phyloP scores from a whole-genome alignment of 2,113 vertebrate species.

The Indicator indicator region DNA sequence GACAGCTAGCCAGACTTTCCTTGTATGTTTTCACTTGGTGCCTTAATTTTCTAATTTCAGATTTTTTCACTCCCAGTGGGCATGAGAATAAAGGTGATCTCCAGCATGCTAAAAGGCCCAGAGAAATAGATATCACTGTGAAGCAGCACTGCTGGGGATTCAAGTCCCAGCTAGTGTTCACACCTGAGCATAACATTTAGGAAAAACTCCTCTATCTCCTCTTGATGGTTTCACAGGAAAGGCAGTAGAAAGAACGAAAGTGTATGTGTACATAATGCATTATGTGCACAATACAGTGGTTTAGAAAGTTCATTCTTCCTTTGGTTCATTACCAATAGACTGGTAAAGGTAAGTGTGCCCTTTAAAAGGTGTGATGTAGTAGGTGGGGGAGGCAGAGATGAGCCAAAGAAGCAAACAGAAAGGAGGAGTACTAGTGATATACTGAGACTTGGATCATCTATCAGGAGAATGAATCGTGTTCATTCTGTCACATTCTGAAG shows the following conservation, averaged over 20 bases:
- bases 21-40: not conserved
- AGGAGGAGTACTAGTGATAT: not conserved
- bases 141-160: not conserved
- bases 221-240: not conserved
- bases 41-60: not conserved
- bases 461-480: not conserved
- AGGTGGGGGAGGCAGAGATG: not conserved
- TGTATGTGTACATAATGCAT: accelerated
- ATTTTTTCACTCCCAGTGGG: not conserved
- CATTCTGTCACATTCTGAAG: not conserved
- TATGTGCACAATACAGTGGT: not conserved
- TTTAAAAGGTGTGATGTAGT: not conserved
- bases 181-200: not conserved
- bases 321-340: not conserved
- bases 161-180: not conserved
- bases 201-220: not conserved
- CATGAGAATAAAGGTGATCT: not conserved
- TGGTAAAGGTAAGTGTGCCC: not conserved
- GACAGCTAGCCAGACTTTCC: not conserved
- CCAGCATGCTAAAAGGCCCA: not conserved
- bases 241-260: not conserved
- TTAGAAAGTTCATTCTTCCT: not conserved
- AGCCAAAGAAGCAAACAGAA: not conserved
- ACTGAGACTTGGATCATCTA: not conserved
- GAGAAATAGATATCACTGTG: not conserved